Conservation (phyloP, 2,888 invertebrate species). For the Sclerodermus sp. region DNA sequence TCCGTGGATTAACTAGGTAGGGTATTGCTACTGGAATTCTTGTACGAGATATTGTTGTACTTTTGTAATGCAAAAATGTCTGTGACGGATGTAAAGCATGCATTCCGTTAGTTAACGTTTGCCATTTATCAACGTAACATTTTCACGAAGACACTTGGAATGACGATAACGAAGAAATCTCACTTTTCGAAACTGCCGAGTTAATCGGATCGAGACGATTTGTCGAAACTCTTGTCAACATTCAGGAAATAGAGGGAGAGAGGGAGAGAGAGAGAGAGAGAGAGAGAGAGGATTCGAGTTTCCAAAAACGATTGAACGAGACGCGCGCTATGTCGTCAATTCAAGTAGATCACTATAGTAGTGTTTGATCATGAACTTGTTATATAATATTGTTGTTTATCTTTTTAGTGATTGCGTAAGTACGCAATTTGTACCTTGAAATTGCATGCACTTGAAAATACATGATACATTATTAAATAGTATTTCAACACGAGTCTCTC, state of each 20-base stretch:
- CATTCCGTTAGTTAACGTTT: conserved; percentile 28
- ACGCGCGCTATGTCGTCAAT: conserved; percentile 33
- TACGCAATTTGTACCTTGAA: conserved; percentile 20
- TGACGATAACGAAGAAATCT: conserved; percentile 22
- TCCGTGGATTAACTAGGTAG: neutral
- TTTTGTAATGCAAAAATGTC: conserved; percentile 36
- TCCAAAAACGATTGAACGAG: no score
- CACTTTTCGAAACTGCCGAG: no score
- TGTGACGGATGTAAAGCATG: conserved; percentile 36
- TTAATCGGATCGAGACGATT: no score
- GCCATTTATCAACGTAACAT: no score
- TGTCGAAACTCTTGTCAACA: no score
- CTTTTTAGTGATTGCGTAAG: conserved; percentile 33
- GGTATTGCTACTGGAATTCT: conserved; percentile 3
- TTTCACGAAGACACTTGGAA: conserved; percentile 24
- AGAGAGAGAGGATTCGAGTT: no score
- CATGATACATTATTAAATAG: conserved; percentile 13
- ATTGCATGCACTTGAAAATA: conserved; percentile 28
- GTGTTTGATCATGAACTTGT: conserved; percentile 19
- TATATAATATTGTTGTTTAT: conserved; percentile 24
- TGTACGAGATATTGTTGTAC: conserved; percentile 34
- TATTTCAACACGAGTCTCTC: neutral
- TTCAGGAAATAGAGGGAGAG: no score
- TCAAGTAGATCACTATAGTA: conserved; percentile 28
- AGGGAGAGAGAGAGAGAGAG: no score